phyloP scores from a whole-genome alignment of 2,888 invertebrate genomes.

The Dendrolimus houi region DNA sequence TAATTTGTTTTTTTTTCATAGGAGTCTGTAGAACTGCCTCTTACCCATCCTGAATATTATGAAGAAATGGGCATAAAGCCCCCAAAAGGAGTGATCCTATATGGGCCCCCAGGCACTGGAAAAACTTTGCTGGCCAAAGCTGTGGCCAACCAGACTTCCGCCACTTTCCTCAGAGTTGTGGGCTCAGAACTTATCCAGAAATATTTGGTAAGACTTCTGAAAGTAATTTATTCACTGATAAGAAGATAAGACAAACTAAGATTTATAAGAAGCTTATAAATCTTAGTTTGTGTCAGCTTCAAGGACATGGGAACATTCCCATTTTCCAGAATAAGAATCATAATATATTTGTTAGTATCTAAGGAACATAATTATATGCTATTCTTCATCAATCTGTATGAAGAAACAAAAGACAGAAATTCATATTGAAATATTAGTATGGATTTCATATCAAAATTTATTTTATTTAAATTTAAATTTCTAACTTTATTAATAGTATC shows the following conservation, averaged over 20 bases:
- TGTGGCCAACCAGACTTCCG: slow-evolving; percentile 99
- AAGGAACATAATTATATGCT: no score
- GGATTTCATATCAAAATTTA: no score
- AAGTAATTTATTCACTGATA: no score
- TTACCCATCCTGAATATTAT: slow-evolving; percentile 99
- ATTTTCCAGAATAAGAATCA: no score
- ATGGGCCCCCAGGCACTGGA: slow-evolving; percentile 98
- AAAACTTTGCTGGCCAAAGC: slow-evolving; percentile 99
- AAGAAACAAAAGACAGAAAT: no score
- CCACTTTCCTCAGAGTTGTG: slow-evolving; percentile 98
- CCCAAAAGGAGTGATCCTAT: slow-evolving; percentile 98
- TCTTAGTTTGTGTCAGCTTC: slow-evolving; percentile 4
- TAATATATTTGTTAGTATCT: neutral
- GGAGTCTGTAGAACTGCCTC: slow-evolving; percentile 98
- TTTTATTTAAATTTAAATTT: no score
- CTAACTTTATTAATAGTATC: no score
- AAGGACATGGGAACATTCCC: neutral
- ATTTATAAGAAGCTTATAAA: no score
- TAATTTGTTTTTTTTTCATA: slow-evolving; percentile 14
- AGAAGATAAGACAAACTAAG: no score
- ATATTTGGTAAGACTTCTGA: slow-evolving; percentile 81
- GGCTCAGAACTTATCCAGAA: slow-evolving; percentile 99
- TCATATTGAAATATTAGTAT: no score
- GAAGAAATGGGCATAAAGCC: slow-evolving; percentile 99
- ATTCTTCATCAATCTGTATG: no score